Conservation (phyloP, 2,888 invertebrate genomes). For the Limnephilus lunatus region DNA sequence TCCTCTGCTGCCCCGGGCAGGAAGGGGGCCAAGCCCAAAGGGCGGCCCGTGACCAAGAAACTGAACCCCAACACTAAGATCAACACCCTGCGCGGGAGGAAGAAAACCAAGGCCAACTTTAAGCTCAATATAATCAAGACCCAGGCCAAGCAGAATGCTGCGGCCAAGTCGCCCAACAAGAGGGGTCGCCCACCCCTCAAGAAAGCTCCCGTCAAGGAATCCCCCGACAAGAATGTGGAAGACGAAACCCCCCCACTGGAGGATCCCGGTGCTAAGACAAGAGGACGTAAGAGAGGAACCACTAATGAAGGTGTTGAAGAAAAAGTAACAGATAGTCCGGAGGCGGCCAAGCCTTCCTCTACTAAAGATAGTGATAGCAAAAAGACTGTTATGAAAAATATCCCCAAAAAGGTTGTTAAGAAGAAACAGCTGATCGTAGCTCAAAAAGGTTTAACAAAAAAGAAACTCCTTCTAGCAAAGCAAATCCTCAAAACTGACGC, state of each 20-base stretch:
- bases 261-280: slow-evolving; percentile 73
- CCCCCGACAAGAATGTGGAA: slow-evolving; percentile 74
- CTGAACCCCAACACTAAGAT: slow-evolving; percentile 58
- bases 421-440: slow-evolving; percentile 75
- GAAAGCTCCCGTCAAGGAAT: slow-evolving; percentile 36
- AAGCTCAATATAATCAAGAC: slow-evolving; percentile 59
- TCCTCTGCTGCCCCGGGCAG: slow-evolving; percentile 38
- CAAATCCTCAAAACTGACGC: slow-evolving; percentile 70
- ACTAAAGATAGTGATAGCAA: slow-evolving; percentile 68
- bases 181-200: slow-evolving; percentile 59
- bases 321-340: slow-evolving; percentile 68
- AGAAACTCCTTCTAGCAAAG: slow-evolving; percentile 72
- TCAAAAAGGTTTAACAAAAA: slow-evolving; percentile 74
- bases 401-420: slow-evolving; percentile 72
- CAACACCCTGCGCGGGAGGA: slow-evolving; percentile 58
- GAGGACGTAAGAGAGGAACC: slow-evolving; percentile 72
- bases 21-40: slow-evolving; percentile 19
- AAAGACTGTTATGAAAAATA: slow-evolving; percentile 72
- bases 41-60: slow-evolving; percentile 49
- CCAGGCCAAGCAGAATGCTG: slow-evolving; percentile 15
- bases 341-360: slow-evolving; percentile 31
- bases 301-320: slow-evolving; percentile 72
- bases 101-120: slow-evolving; percentile 62
- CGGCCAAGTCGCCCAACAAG: slow-evolving; percentile 27
- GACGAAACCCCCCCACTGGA: slow-evolving; percentile 75